These are phyloP conservation scores for Meteorus colon DNA, from an alignment of 2,888 invertebrate genomes.

Conservation along the genomic window DNA sequence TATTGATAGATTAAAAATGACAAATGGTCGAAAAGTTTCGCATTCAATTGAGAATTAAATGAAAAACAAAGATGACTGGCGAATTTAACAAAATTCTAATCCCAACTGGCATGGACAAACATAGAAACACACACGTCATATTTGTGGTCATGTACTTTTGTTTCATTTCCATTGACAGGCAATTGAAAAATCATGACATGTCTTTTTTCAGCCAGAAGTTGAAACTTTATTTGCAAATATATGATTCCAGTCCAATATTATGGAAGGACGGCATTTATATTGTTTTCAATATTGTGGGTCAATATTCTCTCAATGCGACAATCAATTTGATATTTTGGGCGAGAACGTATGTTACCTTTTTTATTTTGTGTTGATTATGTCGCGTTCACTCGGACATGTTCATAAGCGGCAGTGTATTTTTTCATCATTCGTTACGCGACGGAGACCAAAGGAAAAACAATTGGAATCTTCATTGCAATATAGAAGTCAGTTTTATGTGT, in stretches of 20 bases:
- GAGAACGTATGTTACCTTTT: neutral
- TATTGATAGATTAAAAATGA: slow-evolving; percentile 45
- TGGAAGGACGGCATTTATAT: neutral
- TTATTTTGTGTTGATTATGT: neutral
- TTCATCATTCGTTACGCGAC: slow-evolving; percentile 2
- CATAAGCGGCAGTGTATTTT: neutral
- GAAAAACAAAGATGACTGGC: neutral
- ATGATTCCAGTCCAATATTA: neutral
- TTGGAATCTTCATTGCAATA: neutral
- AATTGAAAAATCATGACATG: no score
- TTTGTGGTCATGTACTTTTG: neutral
- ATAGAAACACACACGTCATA: neutral
- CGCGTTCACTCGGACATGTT: neutral
- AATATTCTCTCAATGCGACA: neutral
- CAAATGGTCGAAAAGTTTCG: neutral
- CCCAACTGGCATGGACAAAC: neutral
- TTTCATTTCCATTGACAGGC: neutral
- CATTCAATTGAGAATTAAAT: slow-evolving; percentile 11
- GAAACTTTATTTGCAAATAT: neutral
- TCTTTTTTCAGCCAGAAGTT: no score
- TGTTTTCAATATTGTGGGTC: neutral
- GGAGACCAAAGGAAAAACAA: slow-evolving; percentile 23
- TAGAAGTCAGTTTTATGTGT: slow-evolving; percentile 16
- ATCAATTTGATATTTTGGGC: neutral
- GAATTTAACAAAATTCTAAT: neutral